Base-by-base conservation (phyloP, 1,140 invertebrate genomes). In the Lethrus apterus region DNA sequence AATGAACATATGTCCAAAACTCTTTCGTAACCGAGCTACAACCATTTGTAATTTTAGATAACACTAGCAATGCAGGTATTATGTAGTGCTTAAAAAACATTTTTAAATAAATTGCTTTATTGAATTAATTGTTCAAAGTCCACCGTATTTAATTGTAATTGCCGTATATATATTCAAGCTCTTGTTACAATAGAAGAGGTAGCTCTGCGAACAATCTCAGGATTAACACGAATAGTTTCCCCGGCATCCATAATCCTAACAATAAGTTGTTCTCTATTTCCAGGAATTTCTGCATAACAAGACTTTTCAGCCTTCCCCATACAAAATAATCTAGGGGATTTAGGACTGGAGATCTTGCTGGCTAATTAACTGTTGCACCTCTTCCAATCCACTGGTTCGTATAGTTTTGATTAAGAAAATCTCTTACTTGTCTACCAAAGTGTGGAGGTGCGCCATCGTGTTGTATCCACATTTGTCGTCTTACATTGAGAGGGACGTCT, bases 391-490 rank as follows among this genome's bases (percentile, higher is more conserved):
- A 62, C 17, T 44, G 17, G 19, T 46, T 20, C 4, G 21, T 19
- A 31, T 50, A 52, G 40, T 29, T 45, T 33, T 47, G 44, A 40
- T 69, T 51, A 17, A 69, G 47, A 26, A 46, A 59, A 32, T 50
- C 19, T 8, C 56, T 46, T 7, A 67, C 64, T 49, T 21, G 32
- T 9, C 36, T 24, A 18, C 21, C 21, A 33, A 50, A 64, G 54
- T 69, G 64, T 34, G 57, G 46, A 32, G 47, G 50, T n/a, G n/a
- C n/a, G n/a, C n/a, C n/a, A n/a, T n/a, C 45, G 49, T 50, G 14
- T 13, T 33, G 32, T 33, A 33, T 33, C 32, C 14, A 33, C 11
- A 32, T 44, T 7, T 26, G 20, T 26, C 23, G 18, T 24, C 40
- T 42, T 42, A 26, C 21, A 14, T 24, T 14, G 9, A 42, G 42